phyloP scores from a whole-genome alignment of 2,888 invertebrate genomes.

The Dryadula phaetusa region DNA sequence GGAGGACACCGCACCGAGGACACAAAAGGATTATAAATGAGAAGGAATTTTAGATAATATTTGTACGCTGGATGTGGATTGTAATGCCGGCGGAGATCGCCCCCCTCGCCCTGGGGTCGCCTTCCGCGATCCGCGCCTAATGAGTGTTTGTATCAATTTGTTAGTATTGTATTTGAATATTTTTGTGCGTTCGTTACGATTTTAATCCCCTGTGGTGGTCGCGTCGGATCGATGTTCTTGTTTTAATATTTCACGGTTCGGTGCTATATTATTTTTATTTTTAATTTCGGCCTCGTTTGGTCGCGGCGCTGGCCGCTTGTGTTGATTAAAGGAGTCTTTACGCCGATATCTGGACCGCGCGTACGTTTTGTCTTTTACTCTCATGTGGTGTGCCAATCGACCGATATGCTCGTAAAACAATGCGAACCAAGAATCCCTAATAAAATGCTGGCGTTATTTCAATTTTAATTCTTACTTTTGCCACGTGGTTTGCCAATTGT shows the following conservation, averaged over 20 bases:
- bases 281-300: constrained; percentile 67
- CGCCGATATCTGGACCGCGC: constrained; percentile 53
- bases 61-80: constrained; percentile 84
- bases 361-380: constrained; percentile 54
- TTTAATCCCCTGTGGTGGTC: constrained; percentile 81
- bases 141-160: constrained; percentile 85
- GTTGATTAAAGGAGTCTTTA: constrained; percentile 75
- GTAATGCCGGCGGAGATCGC: constrained; percentile 70
- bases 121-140: constrained; percentile 79
- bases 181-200: constrained; percentile 82
- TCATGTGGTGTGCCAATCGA: constrained; percentile 44
- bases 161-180: constrained; percentile 85
- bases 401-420: constrained; percentile 16
- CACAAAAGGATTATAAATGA: constrained; percentile 86
- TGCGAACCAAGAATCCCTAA: constrained; percentile 12
- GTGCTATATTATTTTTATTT: constrained; percentile 59
- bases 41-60: constrained; percentile 85
- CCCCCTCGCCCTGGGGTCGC: constrained; percentile 59
- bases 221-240: constrained; percentile 75
- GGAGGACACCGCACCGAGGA: constrained; percentile 84
- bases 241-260: constrained; percentile 65
- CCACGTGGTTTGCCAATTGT: constrained; percentile 12
- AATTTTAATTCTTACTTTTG: constrained; percentile 9
- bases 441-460: constrained; percentile 7
- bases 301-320: constrained; percentile 61